A percentile compares a stretch with the other conserved stretches of the same genome.
Evolutionary conservation across 2,113 vertebrate genomes (phyloP).

Genomic region (Anarrhichthys ocellatus): DNA sequence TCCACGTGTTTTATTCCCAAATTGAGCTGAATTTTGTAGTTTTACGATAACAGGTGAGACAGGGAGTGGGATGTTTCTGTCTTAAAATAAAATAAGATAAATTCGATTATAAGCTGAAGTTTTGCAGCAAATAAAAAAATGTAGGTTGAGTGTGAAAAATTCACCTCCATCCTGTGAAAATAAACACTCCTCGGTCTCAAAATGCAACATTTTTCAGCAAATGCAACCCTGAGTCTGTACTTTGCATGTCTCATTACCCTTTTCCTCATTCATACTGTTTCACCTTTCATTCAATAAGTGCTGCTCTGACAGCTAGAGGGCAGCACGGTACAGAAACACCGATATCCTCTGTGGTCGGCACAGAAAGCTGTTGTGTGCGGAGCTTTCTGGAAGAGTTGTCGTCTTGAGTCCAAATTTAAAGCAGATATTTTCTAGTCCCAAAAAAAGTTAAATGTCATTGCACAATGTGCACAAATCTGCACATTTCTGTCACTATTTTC

Average conservation of each 20-base stretch:
- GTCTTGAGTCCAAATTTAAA: not conserved
- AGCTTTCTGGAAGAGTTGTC: not conserved
- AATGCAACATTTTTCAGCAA: not conserved
- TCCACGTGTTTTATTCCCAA: too few relatives aligned
- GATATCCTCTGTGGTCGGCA: not conserved
- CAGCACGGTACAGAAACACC: slow-evolving; percentile 49
- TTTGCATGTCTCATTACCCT: not conserved
- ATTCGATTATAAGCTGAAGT: too few relatives aligned
- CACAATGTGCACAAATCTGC: slow-evolving; percentile 19
- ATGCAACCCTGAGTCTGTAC: not conserved
- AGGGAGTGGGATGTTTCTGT: too few relatives aligned
- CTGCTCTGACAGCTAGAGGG: slow-evolving; percentile 56
- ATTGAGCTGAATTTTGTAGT: too few relatives aligned
- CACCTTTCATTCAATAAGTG: not conserved
- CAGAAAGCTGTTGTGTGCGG: not conserved
- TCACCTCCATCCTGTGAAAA: not conserved
- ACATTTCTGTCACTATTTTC: slow-evolving; percentile 13
- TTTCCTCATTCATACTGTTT: not conserved
- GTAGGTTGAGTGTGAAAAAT: too few relatives aligned
- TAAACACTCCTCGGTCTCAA: not conserved
- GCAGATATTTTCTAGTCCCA: not conserved
- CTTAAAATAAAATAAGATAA: too few relatives aligned
- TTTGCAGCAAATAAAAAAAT: too few relatives aligned
- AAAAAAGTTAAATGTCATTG: not conserved
- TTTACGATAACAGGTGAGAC: too few relatives aligned